Percentiles rank a stretch among this genome's conserved stretches.
These are phyloP conservation scores for Peromyscus aztecus DNA, from an alignment of 2,797 vertebrate genomes.

Conservation along the genomic window DNA sequence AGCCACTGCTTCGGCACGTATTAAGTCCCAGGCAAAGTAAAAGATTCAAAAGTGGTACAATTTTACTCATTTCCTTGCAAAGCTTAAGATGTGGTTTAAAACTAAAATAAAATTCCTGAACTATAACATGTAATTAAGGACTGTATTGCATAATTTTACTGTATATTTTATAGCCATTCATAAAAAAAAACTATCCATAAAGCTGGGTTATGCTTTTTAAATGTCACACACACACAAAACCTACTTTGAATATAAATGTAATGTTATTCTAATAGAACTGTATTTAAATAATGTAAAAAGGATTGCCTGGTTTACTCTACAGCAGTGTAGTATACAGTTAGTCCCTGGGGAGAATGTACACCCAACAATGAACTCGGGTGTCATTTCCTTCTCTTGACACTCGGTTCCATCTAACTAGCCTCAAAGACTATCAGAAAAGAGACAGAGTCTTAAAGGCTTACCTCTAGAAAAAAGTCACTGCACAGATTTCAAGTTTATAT, in stretches of 20 bases:
- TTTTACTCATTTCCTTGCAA: background rate
- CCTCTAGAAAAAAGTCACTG: background rate
- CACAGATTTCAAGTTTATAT: background rate
- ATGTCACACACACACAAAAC: background rate
- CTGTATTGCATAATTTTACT: slow-evolving; percentile 18
- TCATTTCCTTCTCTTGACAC: background rate
- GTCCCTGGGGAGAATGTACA: background rate
- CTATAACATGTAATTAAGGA: background rate
- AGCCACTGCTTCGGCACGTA: background rate
- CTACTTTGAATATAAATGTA: background rate
- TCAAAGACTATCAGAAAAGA: background rate
- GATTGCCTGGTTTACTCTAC: background rate
- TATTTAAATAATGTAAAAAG: slow-evolving; percentile 24
- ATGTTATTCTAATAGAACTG: background rate
- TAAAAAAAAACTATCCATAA: background rate
- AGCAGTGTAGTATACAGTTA: background rate
- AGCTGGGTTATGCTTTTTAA: background rate
- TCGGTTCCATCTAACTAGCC: background rate
- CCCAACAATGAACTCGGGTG: background rate
- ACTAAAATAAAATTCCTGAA: background rate
- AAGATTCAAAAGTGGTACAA: background rate
- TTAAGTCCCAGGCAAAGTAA: background rate
- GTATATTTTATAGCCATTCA: background rate
- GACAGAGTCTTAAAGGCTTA: background rate
- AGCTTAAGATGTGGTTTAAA: slow-evolving; percentile 35